Evolutionary conservation across 2,113 vertebrate genomes (phyloP).

Genomic region (Ardeotis arabs): DNA sequence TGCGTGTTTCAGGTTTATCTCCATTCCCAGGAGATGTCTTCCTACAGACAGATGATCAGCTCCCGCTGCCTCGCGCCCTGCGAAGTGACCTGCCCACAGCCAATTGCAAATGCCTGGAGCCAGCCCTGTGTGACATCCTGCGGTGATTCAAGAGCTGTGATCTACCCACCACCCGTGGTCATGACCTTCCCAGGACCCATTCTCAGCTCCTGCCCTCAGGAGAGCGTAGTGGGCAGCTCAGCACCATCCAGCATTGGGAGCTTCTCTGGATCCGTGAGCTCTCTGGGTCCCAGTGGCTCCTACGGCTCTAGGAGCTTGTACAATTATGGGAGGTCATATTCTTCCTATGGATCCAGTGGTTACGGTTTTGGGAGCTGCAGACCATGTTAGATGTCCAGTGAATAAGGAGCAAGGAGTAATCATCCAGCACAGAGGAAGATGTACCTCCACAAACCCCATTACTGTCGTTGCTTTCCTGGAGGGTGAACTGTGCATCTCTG

Average conservation of each 20-base stretch:
- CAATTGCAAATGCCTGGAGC: background rate
- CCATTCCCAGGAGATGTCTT: background rate
- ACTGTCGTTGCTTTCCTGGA: background rate
- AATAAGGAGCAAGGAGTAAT: background rate
- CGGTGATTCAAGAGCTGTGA: background rate
- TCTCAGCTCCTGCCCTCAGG: slow-evolving; percentile 43
- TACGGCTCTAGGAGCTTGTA: background rate
- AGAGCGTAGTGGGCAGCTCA: background rate
- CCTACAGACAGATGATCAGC: background rate
- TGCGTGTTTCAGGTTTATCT: background rate
- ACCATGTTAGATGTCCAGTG: background rate
- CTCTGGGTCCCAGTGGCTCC: background rate
- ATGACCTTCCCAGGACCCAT: slow-evolving; percentile 39
- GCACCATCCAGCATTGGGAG: background rate
- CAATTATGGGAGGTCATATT: background rate
- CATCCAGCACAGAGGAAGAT: accelerated
- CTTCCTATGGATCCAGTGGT: background rate
- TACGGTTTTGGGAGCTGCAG: background rate
- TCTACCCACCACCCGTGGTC: background rate
- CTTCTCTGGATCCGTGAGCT: background rate
- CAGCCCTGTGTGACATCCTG: slow-evolving; percentile 21
- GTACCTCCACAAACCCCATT: background rate
- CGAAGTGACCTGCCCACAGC: background rate
- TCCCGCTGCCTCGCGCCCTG: background rate
- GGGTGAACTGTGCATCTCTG: background rate